Evolutionary conservation across 2,113 vertebrate genomes (phyloP), one percentile per base, ranked within the genome.

Genomic region (Sapajus apella): DNA sequence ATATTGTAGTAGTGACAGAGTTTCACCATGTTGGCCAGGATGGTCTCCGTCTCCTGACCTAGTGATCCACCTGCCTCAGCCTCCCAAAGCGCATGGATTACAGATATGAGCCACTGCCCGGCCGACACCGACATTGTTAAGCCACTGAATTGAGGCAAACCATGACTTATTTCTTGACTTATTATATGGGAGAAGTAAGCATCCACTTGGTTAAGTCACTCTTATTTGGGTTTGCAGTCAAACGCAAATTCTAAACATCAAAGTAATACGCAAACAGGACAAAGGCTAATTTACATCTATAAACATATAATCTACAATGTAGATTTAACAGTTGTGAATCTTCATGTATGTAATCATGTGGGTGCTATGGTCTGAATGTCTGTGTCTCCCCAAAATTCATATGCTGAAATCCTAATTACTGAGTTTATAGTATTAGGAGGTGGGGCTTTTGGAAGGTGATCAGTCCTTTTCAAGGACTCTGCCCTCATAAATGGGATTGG

Each of bases 171-270:
- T 32, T 55, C 37, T 77, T 56, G 32, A 83, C 30, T 68, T 82
- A 37, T 10, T 75, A 43, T 5, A 45, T 4, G 32, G 25, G 68
- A 64, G 90, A 68, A 76, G 45, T 37, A 68, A 77, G 21, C 6
- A 23, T 47, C 72, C n/a, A 32, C 17, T 43, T 35, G 35, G 8
- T 89, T 47, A 73, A 91, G 45, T 86, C 8, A 50, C 20, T 76
- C 6, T 80, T 83, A 77, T 55, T 82, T 93, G 16, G 20, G 47
- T 70, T 92, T 97, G 35, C 6, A 52, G n/a, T 77, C 64, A 86
- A 50, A 50, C 85, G 56, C 35, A 93, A 94, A 95, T 94, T 87
- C 12, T 95, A 56, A 75, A n/a, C 17, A 58, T 82, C 21, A 37
- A 72, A 92, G 32, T 47, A 72, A 50, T 91, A 76, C 12, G 47